These are phyloP conservation scores for Eilema sororculum DNA, from an alignment of 2,888 invertebrate species.

Conservation along the genomic window DNA sequence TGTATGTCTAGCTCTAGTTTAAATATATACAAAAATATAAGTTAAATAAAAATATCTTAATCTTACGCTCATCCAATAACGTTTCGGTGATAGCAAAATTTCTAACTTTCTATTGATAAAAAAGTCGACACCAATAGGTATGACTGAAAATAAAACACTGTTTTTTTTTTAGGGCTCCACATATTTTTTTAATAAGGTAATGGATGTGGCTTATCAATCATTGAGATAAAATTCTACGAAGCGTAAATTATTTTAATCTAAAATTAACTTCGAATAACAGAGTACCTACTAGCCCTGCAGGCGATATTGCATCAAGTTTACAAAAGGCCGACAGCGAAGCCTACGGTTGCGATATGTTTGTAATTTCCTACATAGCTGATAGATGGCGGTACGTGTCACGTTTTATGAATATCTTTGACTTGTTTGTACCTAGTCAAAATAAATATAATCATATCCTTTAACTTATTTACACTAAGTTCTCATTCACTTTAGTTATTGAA, in stretches of 20 bases:
- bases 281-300: background rate
- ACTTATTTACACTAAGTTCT: background rate
- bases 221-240: background rate
- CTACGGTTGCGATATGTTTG: conserved; percentile 35
- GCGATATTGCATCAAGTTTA: conserved; percentile 12
- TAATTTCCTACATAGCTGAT: conserved; percentile 59
- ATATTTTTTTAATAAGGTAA: too few species aligned
- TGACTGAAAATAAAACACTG: too few species aligned
- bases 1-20: too few species aligned
- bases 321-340: conserved; percentile 6
- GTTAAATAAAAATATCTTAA: too few species aligned
- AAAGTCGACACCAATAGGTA: too few species aligned
- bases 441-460: too few species aligned
- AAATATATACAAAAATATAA: too few species aligned
- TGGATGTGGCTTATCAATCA: background rate
- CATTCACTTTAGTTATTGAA: background rate
- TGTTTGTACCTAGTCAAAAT: background rate
- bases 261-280: background rate
- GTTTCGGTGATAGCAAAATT: too few species aligned
- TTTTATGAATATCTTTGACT: conserved; percentile 14
- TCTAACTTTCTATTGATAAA: too few species aligned
- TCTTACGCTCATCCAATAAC: too few species aligned
- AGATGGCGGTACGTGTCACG: conserved; percentile 74
- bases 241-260: background rate
- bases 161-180: too few species aligned